Percentiles rank a stretch among this genome's conserved stretches.
Evolutionary conservation across 2,113 vertebrate genomes (phyloP).

Genomic region (Solea solea): DNA sequence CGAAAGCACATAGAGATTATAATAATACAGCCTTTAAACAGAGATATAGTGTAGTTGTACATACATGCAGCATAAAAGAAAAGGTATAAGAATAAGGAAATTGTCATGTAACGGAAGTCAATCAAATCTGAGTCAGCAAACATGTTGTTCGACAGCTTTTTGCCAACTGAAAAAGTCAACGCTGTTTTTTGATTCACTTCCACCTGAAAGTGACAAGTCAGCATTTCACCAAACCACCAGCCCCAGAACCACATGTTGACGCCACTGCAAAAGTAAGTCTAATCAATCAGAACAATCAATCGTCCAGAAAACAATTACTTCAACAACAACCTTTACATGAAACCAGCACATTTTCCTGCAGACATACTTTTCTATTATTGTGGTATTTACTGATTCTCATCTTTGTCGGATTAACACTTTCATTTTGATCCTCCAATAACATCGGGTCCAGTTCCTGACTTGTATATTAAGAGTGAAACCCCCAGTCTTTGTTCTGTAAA

Average conservation of each 20-base stretch:
- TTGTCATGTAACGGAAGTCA: constrained; percentile 14
- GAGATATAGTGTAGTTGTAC: no score
- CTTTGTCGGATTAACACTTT: no score
- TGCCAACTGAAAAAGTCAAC: not conserved
- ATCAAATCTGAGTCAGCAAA: constrained; percentile 19
- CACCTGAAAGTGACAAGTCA: not conserved
- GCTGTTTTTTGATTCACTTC: constrained; percentile 44
- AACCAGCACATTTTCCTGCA: no score
- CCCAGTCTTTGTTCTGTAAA: constrained; percentile 1
- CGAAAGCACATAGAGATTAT: no score
- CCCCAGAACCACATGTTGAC: not conserved
- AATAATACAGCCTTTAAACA: not conserved
- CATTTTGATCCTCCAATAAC: no score
- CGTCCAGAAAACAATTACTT: no score
- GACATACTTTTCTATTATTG: no score
- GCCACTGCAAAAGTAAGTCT: no score
- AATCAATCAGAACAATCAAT: no score
- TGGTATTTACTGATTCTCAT: no score
- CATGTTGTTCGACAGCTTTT: not conserved
- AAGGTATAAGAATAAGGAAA: not conserved
- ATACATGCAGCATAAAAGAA: not conserved
- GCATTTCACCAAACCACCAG: not conserved
- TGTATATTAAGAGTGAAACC: constrained; percentile 2
- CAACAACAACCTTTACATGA: no score
- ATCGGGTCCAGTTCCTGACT: not conserved